Evolutionary conservation across 2,888 invertebrate species (phyloP).

Genomic region (Polia nebulosa): DNA sequence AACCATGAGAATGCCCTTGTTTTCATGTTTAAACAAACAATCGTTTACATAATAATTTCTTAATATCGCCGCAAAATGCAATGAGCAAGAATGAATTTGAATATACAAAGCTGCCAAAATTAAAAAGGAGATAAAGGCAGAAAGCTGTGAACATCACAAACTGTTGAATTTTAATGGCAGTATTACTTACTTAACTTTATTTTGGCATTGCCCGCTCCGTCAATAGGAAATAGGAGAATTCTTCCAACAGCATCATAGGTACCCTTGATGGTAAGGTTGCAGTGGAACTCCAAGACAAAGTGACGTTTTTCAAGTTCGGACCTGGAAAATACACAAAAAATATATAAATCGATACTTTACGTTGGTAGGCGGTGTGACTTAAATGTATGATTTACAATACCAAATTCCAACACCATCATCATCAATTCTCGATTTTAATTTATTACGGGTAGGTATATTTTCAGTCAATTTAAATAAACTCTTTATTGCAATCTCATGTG

Average conservation of each 20-base stretch:
- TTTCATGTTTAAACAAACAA: slow-evolving; percentile 26
- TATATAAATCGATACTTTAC: no score
- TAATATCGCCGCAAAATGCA: slow-evolving; percentile 38
- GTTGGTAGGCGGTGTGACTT: no score
- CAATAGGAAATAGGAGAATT: slow-evolving; percentile 85
- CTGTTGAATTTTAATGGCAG: slow-evolving; percentile 52
- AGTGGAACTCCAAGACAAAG: slow-evolving; percentile 82
- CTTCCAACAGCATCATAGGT: slow-evolving; percentile 83
- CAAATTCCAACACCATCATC: no score
- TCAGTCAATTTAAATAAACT: no score
- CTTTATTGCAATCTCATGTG: no score
- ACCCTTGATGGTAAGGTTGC: slow-evolving; percentile 86
- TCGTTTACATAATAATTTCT: slow-evolving; percentile 32
- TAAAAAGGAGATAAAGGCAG: slow-evolving; percentile 39
- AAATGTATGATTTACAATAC: no score
- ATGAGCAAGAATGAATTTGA: slow-evolving; percentile 30
- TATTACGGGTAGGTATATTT: no score
- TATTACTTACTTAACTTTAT: slow-evolving; percentile 82
- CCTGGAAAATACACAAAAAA: slow-evolving; percentile 71
- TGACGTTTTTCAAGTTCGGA: slow-evolving; percentile 83
- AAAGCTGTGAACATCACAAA: slow-evolving; percentile 27
- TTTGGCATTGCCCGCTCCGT: slow-evolving; percentile 86
- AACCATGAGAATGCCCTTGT: slow-evolving; percentile 11
- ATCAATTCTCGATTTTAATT: no score
- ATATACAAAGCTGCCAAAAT: slow-evolving; percentile 45